These are phyloP conservation scores for Heterotilapia buettikoferi DNA, from an alignment of 2,113 vertebrate species.

Conservation along the genomic window DNA sequence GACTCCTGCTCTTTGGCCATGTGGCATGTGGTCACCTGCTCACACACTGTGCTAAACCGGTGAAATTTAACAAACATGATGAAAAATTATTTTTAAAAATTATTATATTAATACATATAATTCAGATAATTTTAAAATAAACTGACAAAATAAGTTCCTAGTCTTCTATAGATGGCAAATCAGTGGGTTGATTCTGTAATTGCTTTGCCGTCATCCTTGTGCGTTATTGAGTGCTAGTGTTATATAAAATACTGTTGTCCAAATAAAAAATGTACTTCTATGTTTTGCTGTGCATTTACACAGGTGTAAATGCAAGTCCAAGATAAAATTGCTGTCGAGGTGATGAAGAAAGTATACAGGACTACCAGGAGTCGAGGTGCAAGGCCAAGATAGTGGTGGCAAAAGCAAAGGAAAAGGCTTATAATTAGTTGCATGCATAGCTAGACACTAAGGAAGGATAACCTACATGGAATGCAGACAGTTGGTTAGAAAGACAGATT, in stretches of 20 bases:
- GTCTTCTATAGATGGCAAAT: background rate
- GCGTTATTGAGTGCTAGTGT: background rate
- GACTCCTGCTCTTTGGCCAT: background rate
- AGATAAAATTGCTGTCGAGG: background rate
- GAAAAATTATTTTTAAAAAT: background rate
- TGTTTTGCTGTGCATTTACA: background rate
- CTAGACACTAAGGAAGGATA: background rate
- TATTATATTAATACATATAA: background rate
- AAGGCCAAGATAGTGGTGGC: background rate
- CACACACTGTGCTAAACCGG: background rate
- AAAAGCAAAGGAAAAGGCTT: background rate
- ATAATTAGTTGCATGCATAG: background rate
- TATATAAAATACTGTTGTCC: background rate
- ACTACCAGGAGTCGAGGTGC: background rate
- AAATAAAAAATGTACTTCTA: background rate
- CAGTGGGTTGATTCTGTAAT: background rate
- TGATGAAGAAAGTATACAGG: background rate
- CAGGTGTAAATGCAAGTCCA: background rate
- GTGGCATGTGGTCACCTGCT: background rate
- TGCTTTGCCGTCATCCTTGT: background rate
- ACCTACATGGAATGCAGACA: background rate
- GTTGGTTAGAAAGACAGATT: background rate
- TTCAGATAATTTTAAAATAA: background rate
- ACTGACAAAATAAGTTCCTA: background rate
- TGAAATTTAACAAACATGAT: background rate